These are phyloP conservation scores for Lasaia peninsularis DNA, from an alignment of 1,140 invertebrate genomes.

Conservation along the genomic window DNA sequence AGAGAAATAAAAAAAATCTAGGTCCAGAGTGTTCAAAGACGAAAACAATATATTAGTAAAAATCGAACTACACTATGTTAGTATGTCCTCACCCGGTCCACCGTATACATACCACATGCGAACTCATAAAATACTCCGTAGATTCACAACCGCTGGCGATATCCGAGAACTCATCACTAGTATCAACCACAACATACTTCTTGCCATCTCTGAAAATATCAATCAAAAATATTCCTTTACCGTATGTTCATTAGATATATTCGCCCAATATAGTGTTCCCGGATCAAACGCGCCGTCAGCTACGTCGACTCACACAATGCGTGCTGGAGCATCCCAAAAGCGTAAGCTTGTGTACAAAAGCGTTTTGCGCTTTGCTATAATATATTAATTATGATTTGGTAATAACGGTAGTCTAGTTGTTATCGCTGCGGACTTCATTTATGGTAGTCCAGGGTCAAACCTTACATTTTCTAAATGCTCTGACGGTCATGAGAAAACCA, in stretches of 20 bases:
- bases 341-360: constrained; percentile 5
- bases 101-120: constrained; percentile 60
- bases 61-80: constrained; percentile 12
- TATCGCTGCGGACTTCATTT: no score
- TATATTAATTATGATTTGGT: not conserved
- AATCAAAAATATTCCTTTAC: constrained; percentile 29
- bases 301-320: not conserved
- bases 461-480: no score
- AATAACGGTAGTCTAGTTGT: no score
- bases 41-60: constrained; percentile 19
- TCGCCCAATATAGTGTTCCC: constrained; percentile 24
- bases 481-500: no score
- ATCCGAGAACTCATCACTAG: constrained; percentile 54
- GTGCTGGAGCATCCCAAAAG: constrained; percentile 5
- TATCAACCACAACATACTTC: constrained; percentile 55
- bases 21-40: not conserved
- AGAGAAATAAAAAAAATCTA: constrained; percentile 31
- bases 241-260: constrained; percentile 12
- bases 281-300: not conserved
- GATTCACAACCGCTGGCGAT: constrained; percentile 48
- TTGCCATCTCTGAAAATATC: constrained; percentile 60
- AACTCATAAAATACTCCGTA: constrained; percentile 54
- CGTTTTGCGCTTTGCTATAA: not conserved
- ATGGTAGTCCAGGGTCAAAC: no score
- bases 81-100: constrained; percentile 6